Evolutionary conservation across 2,888 invertebrate species (phyloP), one percentile per base, ranked within the genome.

Genomic region (Drepanosiphum platanoidis): DNA sequence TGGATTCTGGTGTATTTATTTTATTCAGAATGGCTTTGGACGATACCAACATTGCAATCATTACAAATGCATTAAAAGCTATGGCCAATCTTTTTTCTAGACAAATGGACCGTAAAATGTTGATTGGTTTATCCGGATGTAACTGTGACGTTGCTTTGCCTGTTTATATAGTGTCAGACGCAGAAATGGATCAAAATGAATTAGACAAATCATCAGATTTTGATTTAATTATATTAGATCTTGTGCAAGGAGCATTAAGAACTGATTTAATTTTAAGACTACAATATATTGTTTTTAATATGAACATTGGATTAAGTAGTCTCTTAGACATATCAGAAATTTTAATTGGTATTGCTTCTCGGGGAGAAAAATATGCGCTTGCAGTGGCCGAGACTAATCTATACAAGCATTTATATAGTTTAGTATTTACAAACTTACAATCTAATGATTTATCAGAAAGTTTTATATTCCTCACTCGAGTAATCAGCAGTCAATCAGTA

Each of bases 141-240:
- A 77, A 77, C 39, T 84, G 84, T 84, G 58, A 84, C 22, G 39
- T 84, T 39, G 71, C 75, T 70, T 64, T 86, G 71, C 87, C 87
- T 27, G 58, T 86, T 64, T 81, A 86, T 22, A 52, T 77, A 9
- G 90, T 96, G 64, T 93, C 94, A 88, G 93, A 96, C n/a, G 92
- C 95, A 22, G 90, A 96, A 27, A 93, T 93, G 89, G 94, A 94
- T 0, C 90, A 97, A 72, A 87, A 87, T 72, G 90, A 90, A 15
- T 92, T 92, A 87, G 92, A 92, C 82, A 94, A 94, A 86, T 91
- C 96, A 87, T 96, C 95, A 89, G 97, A 98, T 90, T 94, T 94
- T 88, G 95, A 97, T 89, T 90, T 97, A 82, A 94, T 95, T 13
- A 95, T 96, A 91, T 92, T 94, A 46, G 96, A 97, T 91, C 90